phyloP scores from a whole-genome alignment of 1,140 invertebrate species.

The Drosophila navojoa region DNA sequence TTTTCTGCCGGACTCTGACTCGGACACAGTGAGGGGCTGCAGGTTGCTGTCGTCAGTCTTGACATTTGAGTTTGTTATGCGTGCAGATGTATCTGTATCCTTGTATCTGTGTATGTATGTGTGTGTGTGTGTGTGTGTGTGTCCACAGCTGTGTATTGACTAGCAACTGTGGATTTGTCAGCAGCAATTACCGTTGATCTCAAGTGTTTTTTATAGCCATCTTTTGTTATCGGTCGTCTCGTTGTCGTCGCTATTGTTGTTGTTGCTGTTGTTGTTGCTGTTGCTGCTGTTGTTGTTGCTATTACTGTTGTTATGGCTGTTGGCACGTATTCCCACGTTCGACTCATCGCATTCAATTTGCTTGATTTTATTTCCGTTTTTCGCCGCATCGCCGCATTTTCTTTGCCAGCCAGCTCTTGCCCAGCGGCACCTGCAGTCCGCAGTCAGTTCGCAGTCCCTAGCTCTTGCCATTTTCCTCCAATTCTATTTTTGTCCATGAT shows the following conservation, averaged over 20 bases:
- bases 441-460: slow-evolving; percentile 6
- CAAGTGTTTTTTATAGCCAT: slow-evolving; percentile 70
- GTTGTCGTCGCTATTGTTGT: slow-evolving; percentile 13
- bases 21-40: neutral
- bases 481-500: slow-evolving; percentile 32
- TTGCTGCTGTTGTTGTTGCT: slow-evolving; percentile 10
- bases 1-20: neutral
- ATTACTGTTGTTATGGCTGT: slow-evolving; percentile 61
- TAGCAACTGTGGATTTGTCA: slow-evolving; percentile 64
- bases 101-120: slow-evolving; percentile 18
- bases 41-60: slow-evolving; percentile 35
- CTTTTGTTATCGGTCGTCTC: slow-evolving; percentile 14
- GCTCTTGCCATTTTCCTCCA: slow-evolving; percentile 5
- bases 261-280: slow-evolving; percentile 35
- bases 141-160: slow-evolving; percentile 11
- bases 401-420: slow-evolving; percentile 12
- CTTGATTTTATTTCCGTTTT: slow-evolving; percentile 75
- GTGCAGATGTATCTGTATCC: slow-evolving; percentile 20
- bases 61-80: slow-evolving; percentile 42
- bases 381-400: slow-evolving; percentile 21
- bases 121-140: slow-evolving; percentile 1
- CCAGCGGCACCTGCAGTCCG: slow-evolving; percentile 37
- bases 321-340: slow-evolving; percentile 78
- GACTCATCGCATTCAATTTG: slow-evolving; percentile 79
- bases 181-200: slow-evolving; percentile 78